Base-by-base conservation (phyloP, 1,140 invertebrate species). In the Ceratina calcarata region DNA sequence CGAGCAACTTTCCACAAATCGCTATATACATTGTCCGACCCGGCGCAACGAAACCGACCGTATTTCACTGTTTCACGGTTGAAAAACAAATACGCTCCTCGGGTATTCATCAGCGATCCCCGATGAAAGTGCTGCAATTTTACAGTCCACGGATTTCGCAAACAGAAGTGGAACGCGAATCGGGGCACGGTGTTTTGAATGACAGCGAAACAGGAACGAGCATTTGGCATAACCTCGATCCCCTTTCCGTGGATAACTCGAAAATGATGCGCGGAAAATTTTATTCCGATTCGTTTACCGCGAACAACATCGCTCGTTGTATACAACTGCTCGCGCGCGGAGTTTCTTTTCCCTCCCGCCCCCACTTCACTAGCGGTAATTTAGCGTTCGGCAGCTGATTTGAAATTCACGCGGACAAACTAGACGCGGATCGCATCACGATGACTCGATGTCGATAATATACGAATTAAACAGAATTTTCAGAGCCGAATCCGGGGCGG, bases 241-340 rank as follows among this genome's bases (percentile, higher is more conserved):
- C 27, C 32, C 13, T 32, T 37, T 20, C 24, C 18, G 2, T 0
- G 18, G 24, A 57, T 55, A 22, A 27, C 16, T 3, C 3, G 49
- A 6, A 65, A 55, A 55, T 74, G 32, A 55, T 74, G 24, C 67
- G 3, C 13, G 18, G 67, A 1, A 55, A 57, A 74, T 64, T 55
- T 24, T 45, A 45, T 45, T 65, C 24, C 58, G 61, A 74, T 74
- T 74, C 72, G 72, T 74, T 65, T n/a, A 45, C 27, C 3, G 16
- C 20, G 15, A 13, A 45, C 27, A 15, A 18, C 24, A 32, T 10
- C 24, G 51, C 53, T 55, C 53, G 37, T 6, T 45, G 51, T 24
- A 32, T 70, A 72, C 57, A 49, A 22, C 10, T 18, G 16, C 20
- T 27, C 70, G 70, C 18, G 69, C 4, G 13, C 22, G 51, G 3